phyloP scores from a whole-genome alignment of 2,797 vertebrate genomes.

The Melanogrammus aeglefinus region DNA sequence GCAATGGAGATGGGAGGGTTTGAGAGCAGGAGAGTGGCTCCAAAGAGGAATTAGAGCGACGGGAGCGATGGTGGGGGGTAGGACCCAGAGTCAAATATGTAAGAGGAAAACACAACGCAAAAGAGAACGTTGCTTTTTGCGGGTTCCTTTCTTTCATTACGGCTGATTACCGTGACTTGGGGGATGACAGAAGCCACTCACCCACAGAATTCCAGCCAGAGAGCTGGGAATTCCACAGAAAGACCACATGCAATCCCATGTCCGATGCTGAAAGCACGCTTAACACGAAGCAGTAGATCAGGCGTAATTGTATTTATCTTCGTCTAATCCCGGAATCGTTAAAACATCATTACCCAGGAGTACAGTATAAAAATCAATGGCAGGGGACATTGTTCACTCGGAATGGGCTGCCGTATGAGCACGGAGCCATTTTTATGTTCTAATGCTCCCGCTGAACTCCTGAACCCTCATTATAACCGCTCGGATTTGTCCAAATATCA shows the following conservation, averaged over 20 bases:
- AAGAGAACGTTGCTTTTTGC: constrained; percentile 26
- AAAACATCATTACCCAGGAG: constrained; percentile 52
- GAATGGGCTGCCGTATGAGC: constrained; percentile 34
- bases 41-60: neutral
- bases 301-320: constrained; percentile 56
- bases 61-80: neutral
- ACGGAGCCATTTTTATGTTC: constrained; percentile 41
- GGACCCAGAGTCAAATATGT: constrained; percentile 10
- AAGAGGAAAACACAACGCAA: constrained; percentile 6
- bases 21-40: neutral
- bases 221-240: neutral
- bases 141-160: constrained; percentile 36
- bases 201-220: constrained; percentile 8
- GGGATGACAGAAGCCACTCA: neutral
- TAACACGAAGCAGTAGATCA: constrained; percentile 27
- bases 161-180: constrained; percentile 17
- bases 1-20: constrained; percentile 20
- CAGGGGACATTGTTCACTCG: constrained; percentile 34
- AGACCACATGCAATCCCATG: neutral
- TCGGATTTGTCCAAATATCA: constrained; percentile 49
- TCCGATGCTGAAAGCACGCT: constrained; percentile 23
- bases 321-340: constrained; percentile 50
- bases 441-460: constrained; percentile 68
- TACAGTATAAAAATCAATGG: constrained; percentile 54
- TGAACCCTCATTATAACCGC: constrained; percentile 66